Evolutionary conservation across 2,888 invertebrate species (phyloP).

Genomic region (Machimus rusticus): DNA sequence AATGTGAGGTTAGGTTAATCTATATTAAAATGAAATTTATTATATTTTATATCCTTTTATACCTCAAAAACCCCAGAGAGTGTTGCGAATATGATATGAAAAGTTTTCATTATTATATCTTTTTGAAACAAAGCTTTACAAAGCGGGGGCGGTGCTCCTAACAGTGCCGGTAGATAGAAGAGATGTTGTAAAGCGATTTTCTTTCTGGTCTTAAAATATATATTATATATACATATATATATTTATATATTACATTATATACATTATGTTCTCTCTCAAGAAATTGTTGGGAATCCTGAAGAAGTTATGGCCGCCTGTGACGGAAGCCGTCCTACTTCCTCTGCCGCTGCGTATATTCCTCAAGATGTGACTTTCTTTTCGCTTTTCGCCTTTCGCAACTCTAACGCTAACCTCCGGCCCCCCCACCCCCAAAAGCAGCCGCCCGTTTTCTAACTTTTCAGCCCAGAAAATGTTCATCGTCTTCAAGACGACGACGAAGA

Average conservation of each 20-base stretch:
- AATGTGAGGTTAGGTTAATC: no score
- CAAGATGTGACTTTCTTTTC: background rate
- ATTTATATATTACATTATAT: background rate
- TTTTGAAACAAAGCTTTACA: background rate
- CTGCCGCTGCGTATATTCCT: background rate
- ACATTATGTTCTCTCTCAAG: background rate
- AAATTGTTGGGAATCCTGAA: background rate
- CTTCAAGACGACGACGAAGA: background rate
- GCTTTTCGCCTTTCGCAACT: background rate
- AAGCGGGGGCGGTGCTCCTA: background rate
- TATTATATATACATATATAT: no score
- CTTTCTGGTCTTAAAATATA: background rate
- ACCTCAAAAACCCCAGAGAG: background rate
- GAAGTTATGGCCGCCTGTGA: background rate
- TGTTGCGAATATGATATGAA: background rate
- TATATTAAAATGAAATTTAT: no score
- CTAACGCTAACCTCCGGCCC: no score
- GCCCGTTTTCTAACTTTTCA: background rate
- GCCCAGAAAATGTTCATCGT: background rate
- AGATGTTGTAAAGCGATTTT: background rate
- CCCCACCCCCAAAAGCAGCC: no score
- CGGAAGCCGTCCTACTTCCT: background rate
- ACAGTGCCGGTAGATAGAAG: background rate
- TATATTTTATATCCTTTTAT: background rate
- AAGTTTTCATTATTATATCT: background rate